Percentiles rank a stretch among this genome's conserved stretches.
These are phyloP conservation scores for Lepidonotus clava DNA, from an alignment of 2,888 invertebrate species.

Conservation along the genomic window DNA sequence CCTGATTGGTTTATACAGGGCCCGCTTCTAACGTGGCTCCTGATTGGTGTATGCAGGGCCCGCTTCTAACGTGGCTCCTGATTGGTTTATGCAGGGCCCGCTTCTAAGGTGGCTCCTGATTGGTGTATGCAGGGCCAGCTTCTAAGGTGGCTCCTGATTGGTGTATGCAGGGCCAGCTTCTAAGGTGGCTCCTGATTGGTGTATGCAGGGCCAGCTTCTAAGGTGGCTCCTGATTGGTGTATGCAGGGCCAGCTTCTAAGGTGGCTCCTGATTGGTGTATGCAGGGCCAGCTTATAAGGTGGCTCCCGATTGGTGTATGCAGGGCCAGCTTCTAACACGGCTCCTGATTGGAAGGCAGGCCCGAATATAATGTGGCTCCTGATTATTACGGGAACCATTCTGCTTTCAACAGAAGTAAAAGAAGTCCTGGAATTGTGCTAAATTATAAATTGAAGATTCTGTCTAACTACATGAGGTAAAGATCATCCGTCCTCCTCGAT, in stretches of 20 bases:
- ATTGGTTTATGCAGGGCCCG: background rate
- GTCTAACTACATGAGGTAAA: background rate
- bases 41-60: no score
- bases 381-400: background rate
- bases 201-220: background rate
- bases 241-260: background rate
- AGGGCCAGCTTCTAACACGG: background rate
- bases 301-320: no score
- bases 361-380: background rate
- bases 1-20: background rate
- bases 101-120: background rate
- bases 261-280: background rate
- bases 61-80: no score
- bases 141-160: no score
- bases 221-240: background rate
- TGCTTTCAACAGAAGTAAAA: background rate
- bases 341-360: background rate
- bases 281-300: no score
- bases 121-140: no score
- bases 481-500: constrained; percentile 78
- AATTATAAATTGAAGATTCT: no score
- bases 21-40: background rate
- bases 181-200: background rate
- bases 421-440: no score
- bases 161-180: background rate